Evolutionary conservation across 2,113 vertebrate species (phyloP).

Genomic region (Serilophus lunatus): DNA sequence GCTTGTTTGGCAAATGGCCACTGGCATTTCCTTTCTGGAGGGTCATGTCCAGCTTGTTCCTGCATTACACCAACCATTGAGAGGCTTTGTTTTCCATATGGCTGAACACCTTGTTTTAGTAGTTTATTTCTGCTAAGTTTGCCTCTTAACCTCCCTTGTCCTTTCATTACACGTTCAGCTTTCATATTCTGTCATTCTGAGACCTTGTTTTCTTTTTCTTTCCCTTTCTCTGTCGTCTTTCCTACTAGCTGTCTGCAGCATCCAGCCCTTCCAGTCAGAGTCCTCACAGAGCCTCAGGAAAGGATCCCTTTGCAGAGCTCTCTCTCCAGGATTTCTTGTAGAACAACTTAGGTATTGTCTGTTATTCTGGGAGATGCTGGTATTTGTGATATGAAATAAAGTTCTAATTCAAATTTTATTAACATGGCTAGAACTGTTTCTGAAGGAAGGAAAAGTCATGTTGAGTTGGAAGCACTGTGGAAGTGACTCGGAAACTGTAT

Average conservation of each 20-base stretch:
- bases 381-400: neutral
- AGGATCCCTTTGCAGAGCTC: conserved; percentile 99
- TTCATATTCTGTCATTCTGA: conserved; percentile 85
- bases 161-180: conserved; percentile 74
- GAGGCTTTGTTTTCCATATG: conserved; percentile 53
- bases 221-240: conserved; percentile 83
- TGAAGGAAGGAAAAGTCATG: neutral
- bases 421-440: neutral
- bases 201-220: conserved; percentile 83
- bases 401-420: neutral
- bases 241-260: conserved; percentile 95
- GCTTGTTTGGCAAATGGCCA: neutral
- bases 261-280: conserved; percentile 99
- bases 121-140: conserved; percentile 59
- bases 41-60: conserved; percentile 37
- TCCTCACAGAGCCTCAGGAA: conserved; percentile 97
- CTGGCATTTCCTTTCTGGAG: neutral
- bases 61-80: conserved; percentile 53
- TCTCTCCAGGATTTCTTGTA: conserved; percentile 99
- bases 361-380: conserved; percentile 67
- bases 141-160: conserved; percentile 59
- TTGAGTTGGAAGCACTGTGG: conserved; percentile 48
- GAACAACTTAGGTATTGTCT: conserved; percentile 96
- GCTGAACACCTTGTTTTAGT: conserved; percentile 51
- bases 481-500: neutral